Evolutionary conservation across 2,113 vertebrate species (phyloP).

Genomic region (Poecile atricapillus): DNA sequence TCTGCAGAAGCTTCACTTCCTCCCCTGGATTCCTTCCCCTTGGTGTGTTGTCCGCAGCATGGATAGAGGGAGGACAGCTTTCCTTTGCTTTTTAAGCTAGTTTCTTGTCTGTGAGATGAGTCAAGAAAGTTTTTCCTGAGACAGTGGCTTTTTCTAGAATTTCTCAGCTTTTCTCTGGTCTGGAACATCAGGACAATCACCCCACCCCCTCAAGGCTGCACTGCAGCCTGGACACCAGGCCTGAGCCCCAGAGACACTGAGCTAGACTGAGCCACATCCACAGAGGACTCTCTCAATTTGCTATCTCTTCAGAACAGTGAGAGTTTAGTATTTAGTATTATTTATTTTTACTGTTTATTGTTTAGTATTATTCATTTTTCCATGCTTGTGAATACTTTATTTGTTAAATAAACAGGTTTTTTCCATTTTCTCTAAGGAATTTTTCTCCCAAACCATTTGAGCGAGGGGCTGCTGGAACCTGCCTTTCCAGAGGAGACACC

Average conservation of each 20-base stretch:
- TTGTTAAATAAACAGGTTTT: background rate
- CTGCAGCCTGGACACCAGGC: background rate
- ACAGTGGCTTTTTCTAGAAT: background rate
- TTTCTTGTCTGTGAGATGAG: background rate
- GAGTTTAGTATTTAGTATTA: background rate
- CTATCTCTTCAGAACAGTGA: background rate
- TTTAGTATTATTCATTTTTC: background rate
- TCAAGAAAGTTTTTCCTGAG: background rate
- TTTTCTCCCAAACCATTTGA: background rate
- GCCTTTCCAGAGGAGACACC: background rate
- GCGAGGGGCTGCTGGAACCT: background rate
- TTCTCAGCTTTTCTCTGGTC: background rate
- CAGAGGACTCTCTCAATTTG: background rate
- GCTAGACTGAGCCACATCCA: accelerated
- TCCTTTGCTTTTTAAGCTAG: background rate
- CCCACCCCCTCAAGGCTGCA: no score
- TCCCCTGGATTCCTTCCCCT: background rate
- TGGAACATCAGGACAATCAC: background rate
- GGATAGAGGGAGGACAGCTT: background rate
- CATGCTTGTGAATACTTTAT: background rate
- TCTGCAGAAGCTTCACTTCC: background rate
- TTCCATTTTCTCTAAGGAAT: background rate
- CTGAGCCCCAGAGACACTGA: background rate
- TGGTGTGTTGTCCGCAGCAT: background rate
- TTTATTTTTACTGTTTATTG: background rate